Percentiles rank a stretch among this genome's conserved stretches.
phyloP scores from a whole-genome alignment of 2,797 vertebrate species.

The Chiroxiphia lanceolata region DNA sequence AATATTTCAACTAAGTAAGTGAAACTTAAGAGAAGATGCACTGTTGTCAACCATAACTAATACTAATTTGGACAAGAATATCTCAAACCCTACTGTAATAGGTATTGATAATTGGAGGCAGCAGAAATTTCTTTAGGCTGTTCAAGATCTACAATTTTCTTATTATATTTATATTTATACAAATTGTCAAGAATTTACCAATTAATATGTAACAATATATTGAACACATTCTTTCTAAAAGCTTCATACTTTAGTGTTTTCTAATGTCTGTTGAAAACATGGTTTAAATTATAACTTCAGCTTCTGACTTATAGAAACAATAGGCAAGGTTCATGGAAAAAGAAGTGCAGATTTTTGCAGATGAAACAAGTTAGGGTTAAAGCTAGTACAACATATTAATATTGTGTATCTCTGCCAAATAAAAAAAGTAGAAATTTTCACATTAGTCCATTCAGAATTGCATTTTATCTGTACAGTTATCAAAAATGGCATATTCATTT shows the following conservation, averaged over 20 bases:
- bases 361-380: neutral
- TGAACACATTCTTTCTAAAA: neutral
- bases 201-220: slow-evolving; percentile 19
- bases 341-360: neutral
- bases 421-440: neutral
- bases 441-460: neutral
- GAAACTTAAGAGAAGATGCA: slow-evolving; percentile 26
- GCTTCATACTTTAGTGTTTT: neutral
- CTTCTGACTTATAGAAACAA: neutral
- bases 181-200: neutral
- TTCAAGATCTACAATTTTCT: neutral
- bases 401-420: neutral
- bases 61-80: slow-evolving; percentile 12
- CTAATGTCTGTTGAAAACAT: neutral
- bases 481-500: neutral
- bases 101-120: neutral
- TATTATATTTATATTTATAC: neutral
- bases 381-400: neutral
- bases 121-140: neutral
- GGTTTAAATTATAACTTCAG: neutral
- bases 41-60: slow-evolving; percentile 25
- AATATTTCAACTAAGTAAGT: slow-evolving; percentile 37
- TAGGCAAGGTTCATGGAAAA: neutral
- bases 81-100: neutral
- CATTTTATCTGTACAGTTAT: neutral